These are phyloP conservation scores for Eurystomus glaucurus DNA, from an alignment of 2,797 vertebrate genomes.

Conservation along the genomic window DNA sequence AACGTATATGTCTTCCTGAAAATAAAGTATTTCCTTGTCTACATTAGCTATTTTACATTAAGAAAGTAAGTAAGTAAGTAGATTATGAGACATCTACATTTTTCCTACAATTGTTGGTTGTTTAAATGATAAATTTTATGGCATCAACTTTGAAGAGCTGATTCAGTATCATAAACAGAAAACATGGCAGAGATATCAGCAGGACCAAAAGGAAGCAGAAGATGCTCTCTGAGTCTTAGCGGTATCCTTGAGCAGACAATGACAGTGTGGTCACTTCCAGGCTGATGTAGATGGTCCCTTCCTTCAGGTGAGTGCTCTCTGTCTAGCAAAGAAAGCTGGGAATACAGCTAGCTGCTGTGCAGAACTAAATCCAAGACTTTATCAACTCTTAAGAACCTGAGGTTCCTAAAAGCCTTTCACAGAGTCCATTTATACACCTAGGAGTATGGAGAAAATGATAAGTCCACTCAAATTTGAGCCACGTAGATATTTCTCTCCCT, in stretches of 20 bases:
- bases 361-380: not conserved
- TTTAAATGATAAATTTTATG: not conserved
- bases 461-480: not conserved
- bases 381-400: not conserved
- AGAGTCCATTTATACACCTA: not conserved
- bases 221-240: not conserved
- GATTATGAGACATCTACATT: not conserved
- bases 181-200: not conserved
- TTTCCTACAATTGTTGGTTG: not conserved
- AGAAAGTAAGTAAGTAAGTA: not conserved
- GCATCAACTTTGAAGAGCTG: not conserved
- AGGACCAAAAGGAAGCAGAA: not conserved
- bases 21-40: not conserved
- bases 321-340: not conserved
- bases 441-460: not conserved
- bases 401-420: not conserved
- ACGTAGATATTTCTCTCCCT: not conserved
- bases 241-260: not conserved
- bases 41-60: not conserved
- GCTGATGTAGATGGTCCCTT: not conserved
- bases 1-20: not conserved
- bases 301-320: not conserved
- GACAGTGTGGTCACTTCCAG: accelerated
- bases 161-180: not conserved
- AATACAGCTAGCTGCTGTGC: not conserved